These are phyloP conservation scores for Eurypyga helias DNA, from an alignment of 2,113 vertebrate genomes.

Conservation along the genomic window DNA sequence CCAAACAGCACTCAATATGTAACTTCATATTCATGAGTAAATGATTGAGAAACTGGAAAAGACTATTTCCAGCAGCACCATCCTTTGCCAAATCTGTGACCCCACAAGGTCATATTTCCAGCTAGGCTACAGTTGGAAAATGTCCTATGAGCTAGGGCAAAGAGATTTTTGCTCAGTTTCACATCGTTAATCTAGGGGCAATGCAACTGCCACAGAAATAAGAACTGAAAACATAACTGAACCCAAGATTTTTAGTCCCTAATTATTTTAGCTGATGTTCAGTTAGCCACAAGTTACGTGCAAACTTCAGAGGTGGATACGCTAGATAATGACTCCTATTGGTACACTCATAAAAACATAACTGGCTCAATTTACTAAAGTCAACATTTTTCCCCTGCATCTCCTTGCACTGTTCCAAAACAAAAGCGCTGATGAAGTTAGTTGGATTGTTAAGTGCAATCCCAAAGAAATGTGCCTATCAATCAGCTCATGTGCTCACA, in stretches of 20 bases:
- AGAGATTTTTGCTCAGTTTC: neutral
- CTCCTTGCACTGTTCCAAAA: neutral
- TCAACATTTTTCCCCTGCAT: neutral
- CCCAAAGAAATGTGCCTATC: neutral
- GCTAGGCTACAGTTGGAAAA: neutral
- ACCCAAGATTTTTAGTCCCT: neutral
- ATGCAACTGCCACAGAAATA: neutral
- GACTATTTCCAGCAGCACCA: neutral
- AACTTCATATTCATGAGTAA: neutral
- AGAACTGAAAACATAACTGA: neutral
- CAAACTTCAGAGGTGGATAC: neutral
- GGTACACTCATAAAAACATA: neutral
- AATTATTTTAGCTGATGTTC: neutral
- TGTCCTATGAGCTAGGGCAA: neutral
- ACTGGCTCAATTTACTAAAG: neutral
- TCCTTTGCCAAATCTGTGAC: neutral
- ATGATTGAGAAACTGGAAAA: slow-evolving; percentile 13
- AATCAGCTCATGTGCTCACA: neutral
- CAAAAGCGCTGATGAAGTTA: neutral
- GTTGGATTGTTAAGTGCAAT: neutral
- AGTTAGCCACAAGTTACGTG: neutral
- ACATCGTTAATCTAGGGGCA: neutral
- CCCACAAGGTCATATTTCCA: neutral
- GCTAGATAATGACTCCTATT: neutral
- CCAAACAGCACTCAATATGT: neutral